Evolutionary conservation across 2,113 vertebrate species (phyloP), one percentile per base, ranked within the genome.

Genomic region (Sciurus niger): DNA sequence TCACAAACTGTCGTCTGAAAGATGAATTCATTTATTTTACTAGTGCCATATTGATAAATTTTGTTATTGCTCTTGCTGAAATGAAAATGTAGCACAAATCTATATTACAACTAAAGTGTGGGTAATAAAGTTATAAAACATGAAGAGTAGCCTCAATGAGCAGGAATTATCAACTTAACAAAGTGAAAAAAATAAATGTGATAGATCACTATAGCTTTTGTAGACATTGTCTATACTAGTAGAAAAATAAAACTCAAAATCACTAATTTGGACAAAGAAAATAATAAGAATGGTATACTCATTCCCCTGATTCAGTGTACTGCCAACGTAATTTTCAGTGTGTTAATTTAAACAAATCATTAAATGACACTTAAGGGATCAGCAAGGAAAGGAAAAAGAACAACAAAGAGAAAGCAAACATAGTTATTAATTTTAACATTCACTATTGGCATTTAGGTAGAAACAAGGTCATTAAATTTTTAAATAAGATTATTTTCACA

Each of bases 1-100:
- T 28, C 58, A 91, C 8, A 87, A 92, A 79, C 18, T 40, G 55
- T 80, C n/a, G 83, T 74, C 25, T 92, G 70, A 88, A 97, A 95
- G 89, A 97, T 37, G 34, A 73, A 92, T n/a, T 80, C 37, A 82
- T 87, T 92, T 86, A 85, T 70, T 94, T 96, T 89, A 89, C 58
- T 48, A 12, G 30, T 84, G 51, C 34, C n/a, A 89, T 22, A 37
- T 0, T 82, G 79, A 92, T 60, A 76, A 1, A 58, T 43, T 24
- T 70, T 93, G 55, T 25, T 79, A 68, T 6, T 84, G 28, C 30
- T 93, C 51, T 13, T 91, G 24, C 34, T 78, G 17, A 96, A 86
- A 96, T 53, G 30, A 96, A 96, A 95, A 92, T 13, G 24, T 4
- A 68, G 32, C 43, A 82, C 51, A 93, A 78, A 67, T 7, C 86